These are phyloP conservation scores for Drosophila parvula DNA, from an alignment of 1,140 invertebrate species.

Conservation along the genomic window DNA sequence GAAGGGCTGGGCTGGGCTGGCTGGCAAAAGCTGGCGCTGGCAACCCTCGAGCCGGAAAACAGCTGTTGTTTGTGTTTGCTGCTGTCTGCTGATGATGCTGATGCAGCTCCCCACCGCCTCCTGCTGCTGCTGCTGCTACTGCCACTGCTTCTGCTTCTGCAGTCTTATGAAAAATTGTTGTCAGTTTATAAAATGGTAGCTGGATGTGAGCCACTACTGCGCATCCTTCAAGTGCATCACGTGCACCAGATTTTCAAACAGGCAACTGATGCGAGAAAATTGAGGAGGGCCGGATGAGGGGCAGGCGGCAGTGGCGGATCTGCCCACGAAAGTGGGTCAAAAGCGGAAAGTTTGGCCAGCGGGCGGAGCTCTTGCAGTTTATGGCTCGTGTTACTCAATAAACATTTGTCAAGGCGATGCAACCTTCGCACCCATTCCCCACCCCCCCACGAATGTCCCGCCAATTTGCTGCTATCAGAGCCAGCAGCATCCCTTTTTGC, in stretches of 20 bases:
- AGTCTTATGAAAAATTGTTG: constrained; percentile 75
- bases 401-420: constrained; percentile 70
- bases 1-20: background rate
- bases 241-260: constrained; percentile 60
- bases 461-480: constrained; percentile 66
- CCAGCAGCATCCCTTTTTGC: constrained; percentile 25
- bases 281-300: background rate
- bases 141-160: constrained; percentile 13
- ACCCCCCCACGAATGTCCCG: constrained; percentile 14
- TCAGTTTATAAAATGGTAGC: constrained; percentile 77
- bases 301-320: background rate
- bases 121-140: background rate
- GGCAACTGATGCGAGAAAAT: constrained; percentile 36
- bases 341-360: constrained; percentile 35
- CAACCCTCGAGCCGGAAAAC: constrained; percentile 57
- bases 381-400: constrained; percentile 75
- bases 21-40: constrained; percentile 10
- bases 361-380: constrained; percentile 53
- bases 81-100: constrained; percentile 40
- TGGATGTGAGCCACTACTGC: constrained; percentile 63
- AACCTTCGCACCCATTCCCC: constrained; percentile 14
- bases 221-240: constrained; percentile 63
- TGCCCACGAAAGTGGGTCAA: constrained; percentile 58
- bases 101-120: constrained; percentile 8
- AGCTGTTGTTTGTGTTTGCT: constrained; percentile 54